A percentile compares a stretch with the other conserved stretches of the same genome.
These are phyloP conservation scores for Nomia melanderi DNA, from an alignment of 1,140 invertebrate genomes.

Conservation along the genomic window DNA sequence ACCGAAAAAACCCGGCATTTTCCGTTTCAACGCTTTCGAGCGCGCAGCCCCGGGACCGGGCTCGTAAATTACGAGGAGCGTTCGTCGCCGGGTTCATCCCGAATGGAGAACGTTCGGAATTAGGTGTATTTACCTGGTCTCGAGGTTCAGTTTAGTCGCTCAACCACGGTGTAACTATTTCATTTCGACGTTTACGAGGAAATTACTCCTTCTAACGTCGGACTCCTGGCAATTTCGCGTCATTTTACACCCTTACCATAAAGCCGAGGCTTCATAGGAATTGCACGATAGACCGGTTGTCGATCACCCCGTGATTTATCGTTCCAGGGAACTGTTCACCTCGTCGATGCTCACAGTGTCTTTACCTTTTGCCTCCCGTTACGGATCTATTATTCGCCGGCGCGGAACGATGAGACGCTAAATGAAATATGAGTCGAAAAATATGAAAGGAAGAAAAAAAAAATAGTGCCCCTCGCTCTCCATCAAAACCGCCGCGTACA, in stretches of 20 bases:
- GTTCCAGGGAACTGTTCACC: neutral
- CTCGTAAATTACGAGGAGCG: conserved; percentile 52
- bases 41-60: conserved; percentile 3
- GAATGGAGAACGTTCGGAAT: conserved; percentile 42
- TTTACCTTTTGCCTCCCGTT: neutral
- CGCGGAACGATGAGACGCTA: neutral
- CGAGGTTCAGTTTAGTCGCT: conserved; percentile 22
- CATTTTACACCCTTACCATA: conserved; percentile 52
- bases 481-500: neutral
- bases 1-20: conserved; percentile 19
- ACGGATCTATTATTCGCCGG: neutral
- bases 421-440: conserved; percentile 35
- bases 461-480: neutral
- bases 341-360: neutral
- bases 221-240: conserved; percentile 50
- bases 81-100: conserved; percentile 40
- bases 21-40: conserved; percentile 35
- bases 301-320: conserved; percentile 48
- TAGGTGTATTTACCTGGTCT: conserved; percentile 54
- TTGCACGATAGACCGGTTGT: neutral
- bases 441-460: conserved; percentile 7
- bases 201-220: conserved; percentile 52
- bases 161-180: conserved; percentile 52
- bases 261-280: conserved; percentile 26
- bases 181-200: conserved; percentile 58